phyloP scores from a whole-genome alignment of 2,888 invertebrate species.

The Drosophila niveifrons region DNA sequence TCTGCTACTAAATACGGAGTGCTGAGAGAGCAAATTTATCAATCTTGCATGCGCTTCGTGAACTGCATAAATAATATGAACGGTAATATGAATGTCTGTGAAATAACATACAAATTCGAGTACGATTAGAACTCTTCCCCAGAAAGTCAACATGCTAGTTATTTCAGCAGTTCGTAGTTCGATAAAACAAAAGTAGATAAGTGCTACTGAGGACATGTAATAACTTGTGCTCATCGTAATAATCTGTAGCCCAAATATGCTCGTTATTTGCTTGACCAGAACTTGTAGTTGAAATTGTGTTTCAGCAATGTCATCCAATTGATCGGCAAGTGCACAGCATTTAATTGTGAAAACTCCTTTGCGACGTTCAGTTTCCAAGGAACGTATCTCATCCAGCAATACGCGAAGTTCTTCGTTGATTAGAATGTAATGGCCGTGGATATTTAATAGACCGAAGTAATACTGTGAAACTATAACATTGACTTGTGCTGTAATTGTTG shows the following conservation, averaged over 20 bases:
- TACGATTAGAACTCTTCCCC: neutral
- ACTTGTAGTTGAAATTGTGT: constrained; percentile 31
- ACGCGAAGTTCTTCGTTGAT: constrained; percentile 44
- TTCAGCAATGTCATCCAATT: constrained; percentile 43
- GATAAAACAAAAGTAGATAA: constrained; percentile 16
- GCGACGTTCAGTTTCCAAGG: constrained; percentile 26
- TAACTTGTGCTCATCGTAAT: constrained; percentile 7
- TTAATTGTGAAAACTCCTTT: constrained; percentile 32
- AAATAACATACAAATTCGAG: constrained; percentile 12
- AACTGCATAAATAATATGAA: constrained; percentile 25
- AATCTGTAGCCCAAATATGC: constrained; percentile 28
- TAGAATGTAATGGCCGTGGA: constrained; percentile 46
- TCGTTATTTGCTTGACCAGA: constrained; percentile 1
- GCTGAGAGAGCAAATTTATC: constrained; percentile 26
- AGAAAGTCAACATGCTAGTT: neutral
- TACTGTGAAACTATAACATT: constrained; percentile 47
- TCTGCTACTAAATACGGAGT: constrained; percentile 9
- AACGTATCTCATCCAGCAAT: constrained; percentile 13
- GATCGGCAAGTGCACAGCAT: constrained; percentile 52
- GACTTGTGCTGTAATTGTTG: constrained; percentile 18
- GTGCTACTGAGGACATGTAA: constrained; percentile 29
- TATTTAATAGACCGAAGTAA: constrained; percentile 42
- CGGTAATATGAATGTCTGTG: constrained; percentile 36
- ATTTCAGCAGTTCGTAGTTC: constrained; percentile 8
- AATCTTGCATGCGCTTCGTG: constrained; percentile 38